These are phyloP conservation scores for Prunella strophiata DNA, from an alignment of 2,797 vertebrate species.

Conservation along the genomic window DNA sequence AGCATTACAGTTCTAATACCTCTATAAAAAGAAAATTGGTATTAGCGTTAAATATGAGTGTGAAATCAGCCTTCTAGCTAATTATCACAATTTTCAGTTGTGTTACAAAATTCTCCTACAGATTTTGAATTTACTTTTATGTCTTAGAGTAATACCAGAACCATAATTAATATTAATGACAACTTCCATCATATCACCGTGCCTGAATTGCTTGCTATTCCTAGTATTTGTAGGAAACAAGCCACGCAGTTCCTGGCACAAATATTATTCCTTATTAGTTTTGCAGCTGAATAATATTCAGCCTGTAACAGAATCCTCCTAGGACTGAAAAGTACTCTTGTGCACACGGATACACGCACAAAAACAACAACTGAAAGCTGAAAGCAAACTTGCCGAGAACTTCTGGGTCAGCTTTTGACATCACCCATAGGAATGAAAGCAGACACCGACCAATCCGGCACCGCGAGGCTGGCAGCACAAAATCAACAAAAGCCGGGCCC, in stretches of 20 bases:
- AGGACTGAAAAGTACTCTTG: conserved; percentile 39
- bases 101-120: background rate
- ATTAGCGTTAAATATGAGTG: background rate
- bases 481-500: conserved; percentile 70
- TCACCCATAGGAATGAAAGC: conserved; percentile 66
- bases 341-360: conserved; percentile 52
- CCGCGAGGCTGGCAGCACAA: conserved; percentile 61
- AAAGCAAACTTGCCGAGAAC: conserved; percentile 42
- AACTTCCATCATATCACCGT: background rate
- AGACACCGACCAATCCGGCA: conserved; percentile 67
- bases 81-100: background rate
- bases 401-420: conserved; percentile 56
- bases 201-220: background rate
- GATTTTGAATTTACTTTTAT: background rate
- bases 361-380: conserved; percentile 54
- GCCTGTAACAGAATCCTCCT: conserved; percentile 59
- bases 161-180: conserved; percentile 36
- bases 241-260: conserved; percentile 18
- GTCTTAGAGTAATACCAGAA: background rate
- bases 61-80: background rate
- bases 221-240: conserved; percentile 26
- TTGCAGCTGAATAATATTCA: conserved; percentile 55
- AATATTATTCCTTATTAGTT: conserved; percentile 40
- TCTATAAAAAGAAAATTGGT: background rate
- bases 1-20: background rate